Percentiles rank a stretch among this genome's conserved stretches.
Conservation (phyloP, 1,140 invertebrate species). For the Eriosoma lanigerum region DNA sequence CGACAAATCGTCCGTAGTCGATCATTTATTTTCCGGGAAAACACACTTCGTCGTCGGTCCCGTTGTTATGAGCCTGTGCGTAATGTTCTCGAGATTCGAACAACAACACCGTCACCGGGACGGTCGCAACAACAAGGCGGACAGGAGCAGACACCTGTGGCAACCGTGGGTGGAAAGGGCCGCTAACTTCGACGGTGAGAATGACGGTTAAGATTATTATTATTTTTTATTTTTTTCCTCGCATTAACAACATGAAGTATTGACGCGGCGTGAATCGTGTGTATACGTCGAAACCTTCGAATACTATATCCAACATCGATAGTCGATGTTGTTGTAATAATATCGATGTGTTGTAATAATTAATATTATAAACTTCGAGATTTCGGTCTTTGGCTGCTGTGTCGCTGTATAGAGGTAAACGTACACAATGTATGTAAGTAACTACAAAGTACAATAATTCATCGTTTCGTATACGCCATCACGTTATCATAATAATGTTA, state of each 20-base stretch:
- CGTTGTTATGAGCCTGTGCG: constrained; percentile 29
- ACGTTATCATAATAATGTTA: background rate
- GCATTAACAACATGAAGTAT: too few species aligned
- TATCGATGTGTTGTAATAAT: too few species aligned
- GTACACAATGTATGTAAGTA: too few species aligned
- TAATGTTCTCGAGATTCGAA: constrained; percentile 23
- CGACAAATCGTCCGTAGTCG: background rate
- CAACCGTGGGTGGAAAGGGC: constrained; percentile 48
- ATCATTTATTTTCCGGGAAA: background rate
- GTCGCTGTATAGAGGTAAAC: too few species aligned
- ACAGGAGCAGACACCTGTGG: constrained; percentile 45
- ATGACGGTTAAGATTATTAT: too few species aligned
- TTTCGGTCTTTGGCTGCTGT: too few species aligned
- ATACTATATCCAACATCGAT: too few species aligned
- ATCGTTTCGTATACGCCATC: background rate
- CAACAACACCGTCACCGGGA: constrained; percentile 15
- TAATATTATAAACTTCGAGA: too few species aligned
- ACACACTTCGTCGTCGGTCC: background rate
- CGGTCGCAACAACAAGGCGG: constrained; percentile 39
- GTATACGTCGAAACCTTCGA: background rate
- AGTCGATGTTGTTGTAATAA: too few species aligned
- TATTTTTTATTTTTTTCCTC: too few species aligned
- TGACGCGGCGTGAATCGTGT: too few species aligned
- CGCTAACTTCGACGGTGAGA: constrained; percentile 9
- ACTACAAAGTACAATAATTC: too few species aligned